Percentiles rank a stretch among this genome's conserved stretches.
Evolutionary conservation across 2,797 vertebrate genomes (phyloP).

Genomic region (Sebastes vulpes): DNA sequence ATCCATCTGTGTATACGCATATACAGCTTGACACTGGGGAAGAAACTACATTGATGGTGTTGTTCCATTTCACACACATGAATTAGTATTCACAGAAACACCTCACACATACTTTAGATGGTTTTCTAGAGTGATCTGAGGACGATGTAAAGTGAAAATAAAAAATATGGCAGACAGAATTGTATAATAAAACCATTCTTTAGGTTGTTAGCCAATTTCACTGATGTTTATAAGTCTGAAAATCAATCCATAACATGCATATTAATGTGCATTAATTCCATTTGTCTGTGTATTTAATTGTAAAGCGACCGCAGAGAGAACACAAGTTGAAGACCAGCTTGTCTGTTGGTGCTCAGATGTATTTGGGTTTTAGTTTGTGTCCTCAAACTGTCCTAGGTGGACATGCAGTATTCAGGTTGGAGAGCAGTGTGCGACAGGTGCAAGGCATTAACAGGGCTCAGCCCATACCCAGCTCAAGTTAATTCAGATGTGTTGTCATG

Average conservation of each 20-base stretch:
- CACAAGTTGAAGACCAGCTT: too few relatives aligned
- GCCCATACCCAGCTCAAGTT: conserved; percentile 53
- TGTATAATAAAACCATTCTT: not conserved
- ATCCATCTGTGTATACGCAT: not conserved
- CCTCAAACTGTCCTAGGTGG: conserved; percentile 70
- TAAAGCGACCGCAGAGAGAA: too few relatives aligned
- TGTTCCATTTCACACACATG: not conserved
- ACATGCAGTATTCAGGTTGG: conserved; percentile 45
- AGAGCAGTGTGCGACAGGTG: conserved; percentile 76
- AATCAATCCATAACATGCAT: not conserved
- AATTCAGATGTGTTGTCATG: conserved; percentile 76
- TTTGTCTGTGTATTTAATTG: not conserved
- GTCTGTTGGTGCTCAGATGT: not conserved
- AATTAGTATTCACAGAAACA: not conserved
- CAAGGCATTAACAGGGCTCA: conserved; percentile 74
- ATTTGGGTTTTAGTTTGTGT: conserved; percentile 23
- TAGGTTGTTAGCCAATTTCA: not conserved
- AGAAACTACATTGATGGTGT: not conserved
- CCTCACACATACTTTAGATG: not conserved
- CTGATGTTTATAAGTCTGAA: not conserved
- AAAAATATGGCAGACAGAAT: not conserved
- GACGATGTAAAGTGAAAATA: not conserved
- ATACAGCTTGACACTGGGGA: not conserved
- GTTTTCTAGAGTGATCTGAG: not conserved
- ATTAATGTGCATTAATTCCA: not conserved